Conservation (phyloP, 2,797 vertebrate species). For the Neosalanx taihuensis region DNA sequence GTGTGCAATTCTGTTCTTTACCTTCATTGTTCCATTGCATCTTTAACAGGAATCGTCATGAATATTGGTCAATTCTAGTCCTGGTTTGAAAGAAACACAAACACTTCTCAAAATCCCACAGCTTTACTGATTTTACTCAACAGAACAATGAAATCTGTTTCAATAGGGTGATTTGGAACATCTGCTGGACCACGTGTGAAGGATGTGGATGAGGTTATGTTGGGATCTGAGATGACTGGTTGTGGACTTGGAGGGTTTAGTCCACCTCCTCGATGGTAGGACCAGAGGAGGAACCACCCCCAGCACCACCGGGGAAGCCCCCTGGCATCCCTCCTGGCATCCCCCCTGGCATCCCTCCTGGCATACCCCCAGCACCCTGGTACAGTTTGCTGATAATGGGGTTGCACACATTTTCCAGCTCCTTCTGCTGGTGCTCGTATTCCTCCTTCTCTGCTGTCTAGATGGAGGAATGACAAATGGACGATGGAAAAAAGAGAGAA, state of each 20-base stretch:
- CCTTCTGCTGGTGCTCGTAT: conserved; percentile 80
- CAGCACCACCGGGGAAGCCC: conserved; percentile 44
- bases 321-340: conserved; percentile 50
- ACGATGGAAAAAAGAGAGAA: background rate
- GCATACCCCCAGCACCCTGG: conserved; percentile 68
- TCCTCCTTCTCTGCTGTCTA: conserved; percentile 81
- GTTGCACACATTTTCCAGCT: conserved; percentile 81
- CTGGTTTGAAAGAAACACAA: conserved; percentile 6
- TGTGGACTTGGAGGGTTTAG: conserved; percentile 40
- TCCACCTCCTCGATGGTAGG: conserved; percentile 81
- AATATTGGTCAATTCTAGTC: no score
- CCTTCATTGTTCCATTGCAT: background rate
- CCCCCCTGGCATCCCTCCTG: conserved; percentile 72
- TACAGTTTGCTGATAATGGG: conserved; percentile 78
- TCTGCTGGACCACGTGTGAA: background rate
- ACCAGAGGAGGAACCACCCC: conserved; percentile 68
- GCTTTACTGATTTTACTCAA: conserved; percentile 39
- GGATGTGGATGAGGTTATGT: background rate
- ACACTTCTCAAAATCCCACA: conserved; percentile 22
- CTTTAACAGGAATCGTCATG: no score
- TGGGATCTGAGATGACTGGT: conserved; percentile 24
- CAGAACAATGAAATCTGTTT: background rate
- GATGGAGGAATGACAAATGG: conserved; percentile 1
- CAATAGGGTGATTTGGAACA: background rate
- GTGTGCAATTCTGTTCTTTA: no score